Evolutionary conservation across 2,797 vertebrate species (phyloP).

Genomic region (Cirrhinus molitorella): DNA sequence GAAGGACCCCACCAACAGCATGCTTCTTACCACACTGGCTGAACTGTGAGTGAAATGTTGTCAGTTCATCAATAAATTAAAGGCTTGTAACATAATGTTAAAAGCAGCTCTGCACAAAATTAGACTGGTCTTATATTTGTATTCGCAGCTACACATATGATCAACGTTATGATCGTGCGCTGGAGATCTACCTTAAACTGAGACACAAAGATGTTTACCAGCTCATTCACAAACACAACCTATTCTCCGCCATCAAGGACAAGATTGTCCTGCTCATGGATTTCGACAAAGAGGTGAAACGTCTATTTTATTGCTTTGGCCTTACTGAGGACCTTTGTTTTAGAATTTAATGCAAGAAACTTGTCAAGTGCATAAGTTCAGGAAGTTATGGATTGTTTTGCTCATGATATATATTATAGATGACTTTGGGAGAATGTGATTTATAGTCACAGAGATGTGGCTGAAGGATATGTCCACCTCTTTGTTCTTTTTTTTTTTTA

Average conservation of each 20-base stretch:
- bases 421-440: conserved; percentile 34
- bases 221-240: conserved; percentile 97
- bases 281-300: conserved; percentile 93
- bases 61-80: not conserved
- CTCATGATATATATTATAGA: conserved; percentile 23
- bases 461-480: conserved; percentile 53
- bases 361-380: not conserved
- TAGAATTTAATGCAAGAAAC: conserved; percentile 18
- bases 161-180: conserved; percentile 94
- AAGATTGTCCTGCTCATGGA: conserved; percentile 99
- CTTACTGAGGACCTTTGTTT: not conserved
- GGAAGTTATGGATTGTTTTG: conserved; percentile 39
- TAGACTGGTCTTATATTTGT: not conserved
- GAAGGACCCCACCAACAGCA: conserved; percentile 89
- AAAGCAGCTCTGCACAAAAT: not conserved
- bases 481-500: conserved; percentile 65
- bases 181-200: conserved; percentile 95
- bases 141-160: conserved; percentile 92
- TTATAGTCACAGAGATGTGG: conserved; percentile 41
- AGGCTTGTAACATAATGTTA: not conserved
- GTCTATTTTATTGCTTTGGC: conserved; percentile 2
- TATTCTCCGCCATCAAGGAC: conserved; percentile 96
- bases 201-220: conserved; percentile 97
- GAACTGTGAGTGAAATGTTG: conserved; percentile 87
- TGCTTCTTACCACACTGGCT: conserved; percentile 90